Percentiles rank a stretch among this genome's conserved stretches.
Conservation (phyloP, 2,113 vertebrate genomes). For the Otolemur garnettii region DNA sequence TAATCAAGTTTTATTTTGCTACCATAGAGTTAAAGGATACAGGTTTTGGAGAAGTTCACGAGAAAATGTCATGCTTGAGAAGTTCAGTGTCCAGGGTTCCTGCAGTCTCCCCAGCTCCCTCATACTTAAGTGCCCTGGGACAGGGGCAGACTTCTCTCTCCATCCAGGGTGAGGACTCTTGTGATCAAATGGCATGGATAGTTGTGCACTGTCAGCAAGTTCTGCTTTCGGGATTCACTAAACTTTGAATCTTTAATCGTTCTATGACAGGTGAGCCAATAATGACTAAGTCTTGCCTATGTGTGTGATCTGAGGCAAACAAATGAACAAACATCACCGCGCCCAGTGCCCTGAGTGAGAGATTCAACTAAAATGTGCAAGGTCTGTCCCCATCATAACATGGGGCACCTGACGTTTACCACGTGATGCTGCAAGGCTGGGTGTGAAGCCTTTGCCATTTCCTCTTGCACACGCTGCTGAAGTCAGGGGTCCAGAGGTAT, state of each 20-base stretch:
- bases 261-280: background rate
- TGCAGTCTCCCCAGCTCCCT: background rate
- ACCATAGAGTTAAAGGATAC: background rate
- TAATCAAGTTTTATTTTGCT: background rate
- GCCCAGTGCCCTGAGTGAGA: background rate
- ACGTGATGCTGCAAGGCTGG: background rate
- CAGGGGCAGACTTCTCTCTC: background rate
- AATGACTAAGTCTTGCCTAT: background rate
- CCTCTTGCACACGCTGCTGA: background rate
- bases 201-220: background rate
- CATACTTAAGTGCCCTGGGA: background rate
- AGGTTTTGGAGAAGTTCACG: background rate
- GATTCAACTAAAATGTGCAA: background rate
- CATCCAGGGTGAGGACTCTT: background rate
- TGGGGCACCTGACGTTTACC: background rate
- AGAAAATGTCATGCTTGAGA: background rate
- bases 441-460: background rate
- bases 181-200: background rate
- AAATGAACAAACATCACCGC: background rate
- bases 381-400: background rate
- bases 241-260: background rate
- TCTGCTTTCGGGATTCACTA: conserved; percentile 18
- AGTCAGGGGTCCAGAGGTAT: background rate
- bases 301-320: background rate
- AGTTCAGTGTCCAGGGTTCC: background rate